Evolutionary conservation across 2,113 vertebrate species (phyloP), one percentile per base, ranked within the genome.

Genomic region (Notothenia coriiceps): DNA sequence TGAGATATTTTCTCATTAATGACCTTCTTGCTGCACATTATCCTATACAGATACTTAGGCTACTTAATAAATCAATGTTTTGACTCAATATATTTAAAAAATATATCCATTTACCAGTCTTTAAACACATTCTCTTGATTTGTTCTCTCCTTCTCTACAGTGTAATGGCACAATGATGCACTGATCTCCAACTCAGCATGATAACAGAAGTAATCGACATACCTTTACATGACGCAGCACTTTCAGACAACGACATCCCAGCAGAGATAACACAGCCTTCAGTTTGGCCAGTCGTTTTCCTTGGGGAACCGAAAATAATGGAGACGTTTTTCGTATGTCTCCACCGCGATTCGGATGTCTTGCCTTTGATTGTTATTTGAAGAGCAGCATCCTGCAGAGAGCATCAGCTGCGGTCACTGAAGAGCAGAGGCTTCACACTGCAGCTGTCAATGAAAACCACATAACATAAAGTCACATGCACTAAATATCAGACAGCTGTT

Each of bases 161-260:
- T 47, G 12, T 10, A 46, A 46, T 4, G 35, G n/a, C 47, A 51
- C 57, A 17, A 4, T 17, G n/a, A 9, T 40, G 66, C 10, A 5
- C 57, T 22, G 40, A 57, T 5, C 25, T 22, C 5, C 1, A 18
- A 47, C 11, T 9, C 9, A 2, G 7, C 17, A 10, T n/a, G n/a
- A 13, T 2, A 12, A 49, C 17, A 46, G 46, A 9, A 51, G 0
- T 18, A 4, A 5, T 20, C 52, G 3, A 47, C 87, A 6, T 89
- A 94, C 93, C 93, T 88, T 77, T 70, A 13, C 7, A 49, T 89
- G 92, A 93, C 85, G 73, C 89, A 86, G 91, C 91, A 84, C 35
- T 89, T 89, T 85, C 88, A 46, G 81, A 61, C 20, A 91, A 66
- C 56, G 85, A 88, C 93, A 94, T 94, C 55, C 40, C 68, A 2